Evolutionary conservation across 2,113 vertebrate genomes (phyloP).

Genomic region (Empidonax traillii): DNA sequence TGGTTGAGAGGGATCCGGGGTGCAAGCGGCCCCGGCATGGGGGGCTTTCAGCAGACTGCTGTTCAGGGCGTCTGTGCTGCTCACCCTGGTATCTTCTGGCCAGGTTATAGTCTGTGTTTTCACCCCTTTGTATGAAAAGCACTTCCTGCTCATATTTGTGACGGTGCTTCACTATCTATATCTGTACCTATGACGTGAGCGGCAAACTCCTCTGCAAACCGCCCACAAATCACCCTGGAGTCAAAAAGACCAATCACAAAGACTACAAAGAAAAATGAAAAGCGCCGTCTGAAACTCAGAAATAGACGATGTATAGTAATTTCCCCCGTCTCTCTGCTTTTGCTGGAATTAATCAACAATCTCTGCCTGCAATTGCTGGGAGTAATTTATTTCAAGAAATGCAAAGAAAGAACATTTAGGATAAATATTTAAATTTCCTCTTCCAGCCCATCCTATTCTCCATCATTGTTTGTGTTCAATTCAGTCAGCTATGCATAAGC

Average conservation of each 20-base stretch:
- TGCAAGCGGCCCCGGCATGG: rapidly evolving
- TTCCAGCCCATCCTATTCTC: conserved; percentile 51
- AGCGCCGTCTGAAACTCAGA: conserved; percentile 73
- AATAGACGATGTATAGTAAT: conserved; percentile 26
- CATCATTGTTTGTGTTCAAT: conserved; percentile 59
- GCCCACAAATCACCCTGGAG: conserved; percentile 80
- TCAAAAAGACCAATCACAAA: conserved; percentile 84
- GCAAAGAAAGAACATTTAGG: conserved; percentile 56
- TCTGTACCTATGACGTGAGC: not conserved
- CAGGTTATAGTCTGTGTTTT: not conserved
- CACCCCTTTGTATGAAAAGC: not conserved
- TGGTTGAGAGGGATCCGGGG: rapidly evolving
- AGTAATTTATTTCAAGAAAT: conserved; percentile 63
- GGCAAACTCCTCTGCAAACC: conserved; percentile 33
- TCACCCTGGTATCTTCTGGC: not conserved
- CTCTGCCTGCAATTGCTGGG: conserved; percentile 44
- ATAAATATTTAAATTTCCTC: conserved; percentile 65
- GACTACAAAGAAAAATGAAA: conserved; percentile 83
- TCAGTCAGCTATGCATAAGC: conserved; percentile 42
- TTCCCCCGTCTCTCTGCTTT: conserved; percentile 7
- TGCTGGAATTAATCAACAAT: conserved; percentile 66
- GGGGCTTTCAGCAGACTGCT: not conserved
- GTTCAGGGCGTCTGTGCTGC: not conserved
- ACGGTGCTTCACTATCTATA: not conserved
- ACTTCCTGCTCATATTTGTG: not conserved